These are phyloP conservation scores for Vidua chalybeata DNA, from an alignment of 2,113 vertebrate genomes.

Conservation along the genomic window DNA sequence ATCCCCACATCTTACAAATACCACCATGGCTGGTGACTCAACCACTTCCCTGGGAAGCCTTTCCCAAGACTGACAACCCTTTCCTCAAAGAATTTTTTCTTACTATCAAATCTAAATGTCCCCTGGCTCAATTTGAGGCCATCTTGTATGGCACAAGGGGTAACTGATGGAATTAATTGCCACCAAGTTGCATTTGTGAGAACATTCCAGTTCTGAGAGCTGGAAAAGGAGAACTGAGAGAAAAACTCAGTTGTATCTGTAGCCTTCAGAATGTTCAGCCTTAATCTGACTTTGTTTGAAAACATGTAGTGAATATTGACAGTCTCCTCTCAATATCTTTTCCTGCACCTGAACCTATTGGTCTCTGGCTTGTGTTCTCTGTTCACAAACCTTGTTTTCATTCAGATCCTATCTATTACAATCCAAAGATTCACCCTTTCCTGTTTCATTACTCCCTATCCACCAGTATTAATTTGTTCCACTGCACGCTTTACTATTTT, in stretches of 20 bases:
- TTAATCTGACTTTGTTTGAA: slow-evolving; percentile 30
- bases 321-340: background rate
- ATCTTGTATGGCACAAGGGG: background rate
- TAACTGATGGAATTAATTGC: background rate
- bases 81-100: background rate
- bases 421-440: background rate
- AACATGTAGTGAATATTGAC: background rate
- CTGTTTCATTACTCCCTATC: background rate
- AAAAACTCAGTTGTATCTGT: slow-evolving; percentile 46
- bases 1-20: background rate
- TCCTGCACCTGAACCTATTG: background rate
- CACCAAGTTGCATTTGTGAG: no score
- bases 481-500: background rate
- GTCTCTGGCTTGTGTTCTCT: background rate
- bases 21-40: background rate
- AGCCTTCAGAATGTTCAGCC: slow-evolving; percentile 68
- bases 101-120: background rate
- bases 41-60: background rate
- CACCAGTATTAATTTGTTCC: background rate
- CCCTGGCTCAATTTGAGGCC: background rate
- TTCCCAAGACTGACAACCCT: background rate
- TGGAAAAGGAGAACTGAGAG: background rate
- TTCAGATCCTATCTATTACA: background rate
- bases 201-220: background rate
- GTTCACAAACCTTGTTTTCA: background rate